Evolutionary conservation across 2,797 vertebrate genomes (phyloP).

Genomic region (Acrocephalus scirpaceus): DNA sequence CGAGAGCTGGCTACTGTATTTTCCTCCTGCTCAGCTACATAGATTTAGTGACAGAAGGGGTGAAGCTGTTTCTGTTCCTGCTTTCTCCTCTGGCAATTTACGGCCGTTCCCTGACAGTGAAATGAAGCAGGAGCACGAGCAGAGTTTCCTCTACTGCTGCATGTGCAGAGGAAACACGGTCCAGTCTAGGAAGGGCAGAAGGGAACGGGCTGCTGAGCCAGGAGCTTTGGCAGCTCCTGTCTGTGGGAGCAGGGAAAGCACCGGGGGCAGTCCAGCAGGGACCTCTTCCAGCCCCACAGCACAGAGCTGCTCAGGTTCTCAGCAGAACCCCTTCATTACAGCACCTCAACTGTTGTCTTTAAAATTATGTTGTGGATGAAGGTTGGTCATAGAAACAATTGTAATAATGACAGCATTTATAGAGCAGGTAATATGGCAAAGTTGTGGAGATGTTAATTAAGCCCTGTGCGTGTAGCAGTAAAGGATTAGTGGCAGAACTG

Average conservation of each 20-base stretch:
- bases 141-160: not conserved
- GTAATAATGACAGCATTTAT: not conserved
- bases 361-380: not conserved
- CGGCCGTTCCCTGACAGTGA: not conserved
- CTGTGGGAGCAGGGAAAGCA: not conserved
- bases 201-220: not conserved
- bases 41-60: not conserved
- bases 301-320: not conserved
- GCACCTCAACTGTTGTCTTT: not conserved
- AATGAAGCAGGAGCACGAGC: not conserved
- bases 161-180: not conserved
- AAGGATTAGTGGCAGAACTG: conserved; percentile 32
- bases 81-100: not conserved
- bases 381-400: not conserved
- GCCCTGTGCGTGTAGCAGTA: not conserved
- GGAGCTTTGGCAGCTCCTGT: not conserved
- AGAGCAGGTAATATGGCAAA: not conserved
- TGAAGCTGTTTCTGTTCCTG: not conserved
- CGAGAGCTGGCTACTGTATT: not conserved
- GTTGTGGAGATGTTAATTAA: conserved; percentile 11
- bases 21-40: not conserved
- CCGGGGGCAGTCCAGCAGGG: not conserved
- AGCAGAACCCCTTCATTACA: not conserved
- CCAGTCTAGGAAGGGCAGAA: not conserved
- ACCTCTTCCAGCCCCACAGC: not conserved